Evolutionary conservation across 92 coral and sea anemone genomes (phyloP), one percentile per base, ranked within the genome.

Genomic region (Blastomussa wellsi): DNA sequence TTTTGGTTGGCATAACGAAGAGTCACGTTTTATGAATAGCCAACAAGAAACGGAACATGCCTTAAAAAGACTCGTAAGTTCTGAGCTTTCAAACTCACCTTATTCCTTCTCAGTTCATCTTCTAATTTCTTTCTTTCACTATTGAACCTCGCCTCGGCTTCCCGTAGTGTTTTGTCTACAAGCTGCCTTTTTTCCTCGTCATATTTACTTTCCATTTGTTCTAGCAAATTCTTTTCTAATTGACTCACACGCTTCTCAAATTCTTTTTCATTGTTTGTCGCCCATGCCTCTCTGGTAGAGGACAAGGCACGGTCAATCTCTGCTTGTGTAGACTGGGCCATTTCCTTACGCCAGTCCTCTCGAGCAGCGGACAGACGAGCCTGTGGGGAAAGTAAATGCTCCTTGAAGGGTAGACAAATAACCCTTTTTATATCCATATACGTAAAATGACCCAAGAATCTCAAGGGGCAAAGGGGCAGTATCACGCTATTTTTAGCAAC

Each of bases 271-370:
- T 86, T 78, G 59, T 86, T 87, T 22, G 90, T 92, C n/a, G 94
- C 90, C 98, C 98, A 94, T 88, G 95, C 90, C 82, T 94, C 95
- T 76, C 95, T 87, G 44, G 98, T 95, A 80, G 92, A 85, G 64
- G 84, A 90, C 72, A 94, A 90, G 5, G 98, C 95, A 17, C 94
- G 94, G 91, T 94, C 95, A 73, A 93, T 80, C 82, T 92, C 98
- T 55, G 78, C 86, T 47, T 84, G 93, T 5, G 95, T 86, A 84
- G 95, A 80, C 64, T 86, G 89, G 89, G 84, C 82, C 37, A 82
- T 88, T 29, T 94, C 88, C 41, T 90, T 77, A 65, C 87, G 89
- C 97, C 95, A 96, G 72, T 91, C 90, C 60, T 93, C 94, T 14
- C 91, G 94, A 38, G 91, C 94, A 33, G 87, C 70, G 31, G 84